Conservation (phyloP, 2,888 invertebrate genomes). For the Papilio elwesi region DNA sequence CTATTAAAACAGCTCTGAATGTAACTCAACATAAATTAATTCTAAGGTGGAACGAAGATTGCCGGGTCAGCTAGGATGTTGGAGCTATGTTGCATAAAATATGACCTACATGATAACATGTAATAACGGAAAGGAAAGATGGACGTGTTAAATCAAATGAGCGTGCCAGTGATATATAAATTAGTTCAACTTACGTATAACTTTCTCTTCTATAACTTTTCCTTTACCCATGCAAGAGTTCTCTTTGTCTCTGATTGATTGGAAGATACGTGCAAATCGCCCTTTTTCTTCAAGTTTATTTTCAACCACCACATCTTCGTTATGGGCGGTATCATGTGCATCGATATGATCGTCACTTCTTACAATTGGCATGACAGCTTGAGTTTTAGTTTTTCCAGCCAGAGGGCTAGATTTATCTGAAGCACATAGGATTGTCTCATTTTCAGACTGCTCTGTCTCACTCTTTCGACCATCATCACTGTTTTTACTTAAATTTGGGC, state of each 20-base stretch:
- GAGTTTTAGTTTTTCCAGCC: conserved; percentile 73
- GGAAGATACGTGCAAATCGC: conserved; percentile 73
- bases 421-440: conserved; percentile 78
- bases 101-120: too few relatives aligned
- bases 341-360: conserved; percentile 76
- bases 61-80: too few relatives aligned
- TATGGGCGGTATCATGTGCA: conserved; percentile 53
- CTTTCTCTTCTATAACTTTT: conserved; percentile 77
- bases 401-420: conserved; percentile 80
- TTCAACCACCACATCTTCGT: conserved; percentile 69
- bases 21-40: too few relatives aligned
- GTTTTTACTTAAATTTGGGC: conserved; percentile 72
- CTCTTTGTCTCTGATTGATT: conserved; percentile 76
- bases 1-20: too few relatives aligned
- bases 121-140: too few relatives aligned
- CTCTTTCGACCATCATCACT: conserved; percentile 78
- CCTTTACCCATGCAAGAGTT: conserved; percentile 80
- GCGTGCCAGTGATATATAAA: background rate
- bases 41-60: too few relatives aligned
- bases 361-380: conserved; percentile 79
- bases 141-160: too few relatives aligned
- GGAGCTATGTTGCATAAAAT: too few relatives aligned
- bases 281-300: conserved; percentile 72
- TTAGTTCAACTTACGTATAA: conserved; percentile 63
- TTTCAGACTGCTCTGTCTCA: conserved; percentile 76